Base-by-base conservation (phyloP, 2,797 vertebrate species). In the Helostoma temminkii region DNA sequence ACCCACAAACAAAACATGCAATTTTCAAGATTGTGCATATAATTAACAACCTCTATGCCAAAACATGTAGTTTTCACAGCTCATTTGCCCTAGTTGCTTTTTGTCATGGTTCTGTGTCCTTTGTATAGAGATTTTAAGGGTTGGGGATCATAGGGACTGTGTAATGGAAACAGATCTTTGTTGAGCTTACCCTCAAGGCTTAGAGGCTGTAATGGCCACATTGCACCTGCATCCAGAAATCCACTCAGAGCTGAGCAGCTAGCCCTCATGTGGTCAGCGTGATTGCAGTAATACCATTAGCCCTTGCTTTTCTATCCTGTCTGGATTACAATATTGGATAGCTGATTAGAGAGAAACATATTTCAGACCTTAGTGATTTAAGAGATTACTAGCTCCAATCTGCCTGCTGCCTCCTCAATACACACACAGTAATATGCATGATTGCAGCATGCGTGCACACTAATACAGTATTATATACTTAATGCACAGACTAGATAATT, bases 221-320 rank as follows among this genome's bases (percentile, higher is more conserved):
- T 58, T 68, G 55, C 78, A 58, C 78, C 82, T 79, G 66, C 22
- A 24, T 71, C 61, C 66, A 74, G 75, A 84, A 85, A 91, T 87
- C 89, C 80, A 84, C 77, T 90, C 82, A 81, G 54, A 85, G 74
- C 84, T 79, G 74, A 79, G 86, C 85, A 63, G 76, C 79, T 34
- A 60, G 55, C 68, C 78, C 83, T 74, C 80, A 65, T 81, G 86
- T 76, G 83, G 83, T 81, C 85, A 80, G 80, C 64, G 15, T 85
- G 86, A 91, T 92, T 88, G 84, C 78, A 61, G 71, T 89, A 90
- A 91, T 91, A 79, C 67, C 73, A 88, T 91, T 89, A 89, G 77
- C 71, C 48, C 30, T 65, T 41, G 77, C 60, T 85, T 86, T 76
- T 79, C 60, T 72, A 76, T 82, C 78, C 75, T 25, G 66, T 59